Evolutionary conservation across 2,113 vertebrate genomes (phyloP), one percentile per base, ranked within the genome.

Genomic region (Macroglossus sobrinus): DNA sequence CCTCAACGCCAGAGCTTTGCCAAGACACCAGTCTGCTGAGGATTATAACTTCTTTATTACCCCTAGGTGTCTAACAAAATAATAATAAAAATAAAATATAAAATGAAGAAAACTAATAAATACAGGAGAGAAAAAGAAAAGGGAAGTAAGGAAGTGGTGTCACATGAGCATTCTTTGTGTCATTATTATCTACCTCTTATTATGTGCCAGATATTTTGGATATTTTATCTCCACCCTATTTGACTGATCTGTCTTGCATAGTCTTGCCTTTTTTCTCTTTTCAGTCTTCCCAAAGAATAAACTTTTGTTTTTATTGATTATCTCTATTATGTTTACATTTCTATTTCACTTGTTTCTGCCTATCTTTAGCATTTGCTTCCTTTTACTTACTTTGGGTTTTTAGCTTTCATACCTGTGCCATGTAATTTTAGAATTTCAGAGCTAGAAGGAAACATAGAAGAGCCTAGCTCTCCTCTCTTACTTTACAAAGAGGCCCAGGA

Each of bases 1-100:
- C 35, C 14, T 69, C 38, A 12, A 5, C 2, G 33, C 2, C 0
- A 1, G 0, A 40, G 61, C 4, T 61, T 63, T 12, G 1, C 19
- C 2, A 16, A 21, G 2, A 12, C 19, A 4, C 10, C 1, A 2
- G 5, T 53, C 40, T 28, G 24, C 40, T 28, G 24, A 47, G 1
- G 26, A 0, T 22, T 40, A 24, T 15, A 57, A 69, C 6, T 15
- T 33, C 45, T 33, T 64, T 9, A 33, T 13, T 26, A 38, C 30
- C 30, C 61, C 14, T 59, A 64, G 22, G 1, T 19, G 19, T 84
- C 57, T 53, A 47, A 87, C 21, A 92, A 93, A 76, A 28, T 28
- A 43, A 28, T 11, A 55, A 61, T 40, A 71, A 63, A 69, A 61
- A 40, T 33, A 59, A 72, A 84, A 26, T 28, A 35, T 19, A 74